These are phyloP conservation scores for Aegotheles bennettii DNA, from an alignment of 2,113 vertebrate genomes.

Conservation along the genomic window DNA sequence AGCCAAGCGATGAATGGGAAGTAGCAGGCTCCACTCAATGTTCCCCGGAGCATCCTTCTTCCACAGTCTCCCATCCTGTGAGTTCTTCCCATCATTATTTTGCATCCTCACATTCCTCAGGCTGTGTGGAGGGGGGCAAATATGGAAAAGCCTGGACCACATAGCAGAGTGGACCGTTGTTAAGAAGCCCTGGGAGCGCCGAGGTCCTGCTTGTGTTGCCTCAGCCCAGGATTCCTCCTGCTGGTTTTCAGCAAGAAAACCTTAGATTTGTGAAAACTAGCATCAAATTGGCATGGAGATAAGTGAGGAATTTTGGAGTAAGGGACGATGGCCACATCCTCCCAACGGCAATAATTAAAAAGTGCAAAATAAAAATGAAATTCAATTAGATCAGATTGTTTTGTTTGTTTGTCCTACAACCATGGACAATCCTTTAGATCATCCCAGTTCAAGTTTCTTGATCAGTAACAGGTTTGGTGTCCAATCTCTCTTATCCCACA, in stretches of 20 bases:
- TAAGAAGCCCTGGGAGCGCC: background rate
- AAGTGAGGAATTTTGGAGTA: background rate
- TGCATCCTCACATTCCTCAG: background rate
- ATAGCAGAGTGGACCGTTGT: rapidly evolving
- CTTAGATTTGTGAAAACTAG: background rate
- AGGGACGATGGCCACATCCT: background rate
- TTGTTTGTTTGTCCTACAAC: background rate
- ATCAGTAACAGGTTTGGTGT: background rate
- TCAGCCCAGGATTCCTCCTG: background rate
- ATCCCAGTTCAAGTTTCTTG: rapidly evolving
- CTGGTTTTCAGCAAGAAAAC: background rate
- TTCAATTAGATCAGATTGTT: background rate
- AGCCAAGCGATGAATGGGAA: background rate
- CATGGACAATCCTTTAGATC: background rate
- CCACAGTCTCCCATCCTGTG: background rate
- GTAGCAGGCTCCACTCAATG: background rate
- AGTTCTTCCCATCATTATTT: background rate
- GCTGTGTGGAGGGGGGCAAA: background rate
- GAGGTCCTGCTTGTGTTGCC: background rate
- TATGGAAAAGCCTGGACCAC: background rate
- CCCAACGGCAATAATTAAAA: background rate
- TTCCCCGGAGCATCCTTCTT: background rate
- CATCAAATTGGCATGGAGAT: background rate
- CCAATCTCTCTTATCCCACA: background rate
- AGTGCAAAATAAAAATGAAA: background rate